These are phyloP conservation scores for Microtus obscurus DNA, from an alignment of 2,797 vertebrate genomes.

Conservation along the genomic window DNA sequence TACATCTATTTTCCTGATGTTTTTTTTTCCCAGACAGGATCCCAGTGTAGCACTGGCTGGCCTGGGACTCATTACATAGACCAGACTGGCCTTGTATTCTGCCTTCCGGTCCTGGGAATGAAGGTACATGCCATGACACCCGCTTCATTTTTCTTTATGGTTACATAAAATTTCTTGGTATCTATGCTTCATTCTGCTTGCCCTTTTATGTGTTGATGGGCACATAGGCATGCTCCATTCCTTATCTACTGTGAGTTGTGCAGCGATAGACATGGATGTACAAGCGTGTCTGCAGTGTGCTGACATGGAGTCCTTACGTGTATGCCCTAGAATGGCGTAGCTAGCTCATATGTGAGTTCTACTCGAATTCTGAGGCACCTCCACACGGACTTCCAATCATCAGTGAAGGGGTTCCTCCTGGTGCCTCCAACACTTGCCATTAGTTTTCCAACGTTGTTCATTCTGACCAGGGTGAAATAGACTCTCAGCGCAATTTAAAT, in stretches of 20 bases:
- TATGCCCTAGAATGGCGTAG: background rate
- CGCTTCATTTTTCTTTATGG: background rate
- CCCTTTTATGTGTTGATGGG: background rate
- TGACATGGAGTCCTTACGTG: background rate
- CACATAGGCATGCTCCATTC: background rate
- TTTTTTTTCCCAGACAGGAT: background rate
- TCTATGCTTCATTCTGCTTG: background rate
- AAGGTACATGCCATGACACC: no score
- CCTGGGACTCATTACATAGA: background rate
- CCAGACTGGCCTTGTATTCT: background rate
- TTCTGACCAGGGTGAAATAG: background rate
- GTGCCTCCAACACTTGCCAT: background rate
- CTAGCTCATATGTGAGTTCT: background rate
- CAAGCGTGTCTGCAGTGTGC: background rate
- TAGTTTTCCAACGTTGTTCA: background rate
- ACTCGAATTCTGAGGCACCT: background rate
- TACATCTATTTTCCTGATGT: background rate
- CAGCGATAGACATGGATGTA: background rate
- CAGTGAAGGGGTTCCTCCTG: background rate
- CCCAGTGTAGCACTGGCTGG: background rate
- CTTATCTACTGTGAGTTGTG: background rate
- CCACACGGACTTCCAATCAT: background rate
- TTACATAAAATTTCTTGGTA: background rate
- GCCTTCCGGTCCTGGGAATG: background rate
- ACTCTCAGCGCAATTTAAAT: background rate